Conservation (phyloP, 2,113 vertebrate genomes). For the Centropristis striata region DNA sequence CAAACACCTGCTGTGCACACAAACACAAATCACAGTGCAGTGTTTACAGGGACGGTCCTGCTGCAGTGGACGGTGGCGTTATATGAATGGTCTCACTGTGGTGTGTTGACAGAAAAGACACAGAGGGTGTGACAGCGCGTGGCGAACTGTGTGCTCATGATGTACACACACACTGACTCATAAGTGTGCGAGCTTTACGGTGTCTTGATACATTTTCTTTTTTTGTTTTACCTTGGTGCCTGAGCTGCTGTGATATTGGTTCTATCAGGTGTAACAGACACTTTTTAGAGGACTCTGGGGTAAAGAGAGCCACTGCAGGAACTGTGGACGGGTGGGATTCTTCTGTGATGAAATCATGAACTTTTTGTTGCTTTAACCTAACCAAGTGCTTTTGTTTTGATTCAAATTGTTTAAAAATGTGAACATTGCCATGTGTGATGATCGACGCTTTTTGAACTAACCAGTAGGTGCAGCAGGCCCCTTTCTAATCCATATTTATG, state of each 20-base stretch:
- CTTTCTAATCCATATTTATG: too few species aligned
- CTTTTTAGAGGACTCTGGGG: not conserved
- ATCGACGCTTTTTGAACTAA: too few species aligned
- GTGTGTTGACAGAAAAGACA: constrained; percentile 38
- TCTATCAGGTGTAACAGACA: not conserved
- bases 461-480: too few species aligned
- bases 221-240: not conserved
- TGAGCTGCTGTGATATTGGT: constrained; percentile 22
- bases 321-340: not conserved
- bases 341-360: too few species aligned
- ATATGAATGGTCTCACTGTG: constrained; percentile 32
- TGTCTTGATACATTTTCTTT: not conserved
- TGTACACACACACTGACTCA: not conserved
- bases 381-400: too few species aligned
- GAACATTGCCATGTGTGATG: too few species aligned
- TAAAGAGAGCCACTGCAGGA: not conserved
- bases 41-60: constrained; percentile 53
- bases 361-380: too few species aligned
- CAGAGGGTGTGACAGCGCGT: constrained; percentile 20
- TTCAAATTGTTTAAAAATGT: too few species aligned
- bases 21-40: constrained; percentile 49
- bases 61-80: constrained; percentile 20
- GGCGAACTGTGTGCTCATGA: not conserved
- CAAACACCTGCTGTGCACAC: constrained; percentile 70
- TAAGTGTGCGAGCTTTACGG: not conserved